Evolutionary conservation across 2,113 vertebrate species (phyloP).

Genomic region (Cinclus mexicanus): DNA sequence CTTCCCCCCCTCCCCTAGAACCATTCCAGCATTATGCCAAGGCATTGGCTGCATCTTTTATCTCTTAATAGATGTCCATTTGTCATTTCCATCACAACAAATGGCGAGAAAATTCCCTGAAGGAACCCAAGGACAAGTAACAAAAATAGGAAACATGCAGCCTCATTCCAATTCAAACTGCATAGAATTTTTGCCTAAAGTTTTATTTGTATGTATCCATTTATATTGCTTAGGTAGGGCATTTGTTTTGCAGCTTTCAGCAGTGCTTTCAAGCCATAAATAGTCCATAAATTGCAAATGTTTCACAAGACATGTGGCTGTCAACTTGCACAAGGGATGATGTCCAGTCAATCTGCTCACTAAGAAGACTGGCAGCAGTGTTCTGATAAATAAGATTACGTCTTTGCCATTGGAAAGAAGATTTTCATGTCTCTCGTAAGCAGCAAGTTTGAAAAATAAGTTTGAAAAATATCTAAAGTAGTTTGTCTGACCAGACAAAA

Average conservation of each 20-base stretch:
- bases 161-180: not conserved
- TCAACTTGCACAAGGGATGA: not conserved
- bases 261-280: not conserved
- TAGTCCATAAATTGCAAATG: not conserved
- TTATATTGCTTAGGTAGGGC: not conserved
- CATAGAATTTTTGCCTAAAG: not conserved
- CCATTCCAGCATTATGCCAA: not conserved
- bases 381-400: not conserved
- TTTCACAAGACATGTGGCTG: not conserved
- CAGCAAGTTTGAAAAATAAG: not conserved
- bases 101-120: not conserved
- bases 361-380: not conserved
- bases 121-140: not conserved
- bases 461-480: not conserved
- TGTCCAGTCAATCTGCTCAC: not conserved
- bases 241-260: not conserved
- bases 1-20: not conserved
- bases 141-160: not conserved
- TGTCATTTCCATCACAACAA: not conserved
- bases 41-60: not conserved
- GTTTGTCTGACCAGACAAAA: not conserved
- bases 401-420: not conserved
- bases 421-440: not conserved
- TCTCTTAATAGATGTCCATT: not conserved
- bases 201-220: not conserved